These are phyloP conservation scores for Portevinia maculata DNA, from an alignment of 2,888 invertebrate genomes.

Conservation along the genomic window DNA sequence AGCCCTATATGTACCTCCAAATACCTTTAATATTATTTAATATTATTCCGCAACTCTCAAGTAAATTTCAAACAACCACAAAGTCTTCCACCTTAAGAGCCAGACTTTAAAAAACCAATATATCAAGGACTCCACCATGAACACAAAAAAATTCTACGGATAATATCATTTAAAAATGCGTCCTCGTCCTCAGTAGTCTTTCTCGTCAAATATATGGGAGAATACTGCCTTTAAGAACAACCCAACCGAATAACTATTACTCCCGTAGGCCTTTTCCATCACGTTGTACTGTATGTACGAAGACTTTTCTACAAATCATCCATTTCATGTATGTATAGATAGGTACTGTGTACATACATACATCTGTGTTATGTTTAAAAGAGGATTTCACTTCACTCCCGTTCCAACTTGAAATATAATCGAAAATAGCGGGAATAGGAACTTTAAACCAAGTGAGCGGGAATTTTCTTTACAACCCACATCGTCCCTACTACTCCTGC, in stretches of 20 bases:
- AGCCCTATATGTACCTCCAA: too few relatives aligned
- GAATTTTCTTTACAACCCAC: slow-evolving; percentile 49
- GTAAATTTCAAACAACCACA: too few relatives aligned
- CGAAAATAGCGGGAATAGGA: slow-evolving; percentile 23
- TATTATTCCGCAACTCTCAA: too few relatives aligned
- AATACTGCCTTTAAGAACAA: slow-evolving; percentile 56
- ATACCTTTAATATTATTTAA: too few relatives aligned
- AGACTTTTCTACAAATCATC: slow-evolving; percentile 30
- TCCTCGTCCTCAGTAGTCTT: slow-evolving; percentile 5
- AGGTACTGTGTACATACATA: slow-evolving; percentile 4
- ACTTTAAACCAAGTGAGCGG: slow-evolving; percentile 41
- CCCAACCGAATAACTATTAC: slow-evolving; percentile 69
- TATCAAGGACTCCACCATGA: slow-evolving; percentile 14
- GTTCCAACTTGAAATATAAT: slow-evolving; percentile 59
- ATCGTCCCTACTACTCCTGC: background rate
- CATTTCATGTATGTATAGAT: slow-evolving; percentile 16
- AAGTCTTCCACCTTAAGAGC: too few relatives aligned
- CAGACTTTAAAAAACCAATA: background rate
- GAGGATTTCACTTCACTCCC: slow-evolving; percentile 47
- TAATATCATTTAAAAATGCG: slow-evolving; percentile 36
- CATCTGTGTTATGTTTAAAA: slow-evolving; percentile 48
- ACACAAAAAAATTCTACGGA: slow-evolving; percentile 25
- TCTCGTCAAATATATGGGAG: background rate
- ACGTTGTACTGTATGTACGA: slow-evolving; percentile 45
- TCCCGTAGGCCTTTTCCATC: slow-evolving; percentile 71